Evolutionary conservation across 2,888 invertebrate species (phyloP).

Genomic region (Drosophila nigricruria): DNA sequence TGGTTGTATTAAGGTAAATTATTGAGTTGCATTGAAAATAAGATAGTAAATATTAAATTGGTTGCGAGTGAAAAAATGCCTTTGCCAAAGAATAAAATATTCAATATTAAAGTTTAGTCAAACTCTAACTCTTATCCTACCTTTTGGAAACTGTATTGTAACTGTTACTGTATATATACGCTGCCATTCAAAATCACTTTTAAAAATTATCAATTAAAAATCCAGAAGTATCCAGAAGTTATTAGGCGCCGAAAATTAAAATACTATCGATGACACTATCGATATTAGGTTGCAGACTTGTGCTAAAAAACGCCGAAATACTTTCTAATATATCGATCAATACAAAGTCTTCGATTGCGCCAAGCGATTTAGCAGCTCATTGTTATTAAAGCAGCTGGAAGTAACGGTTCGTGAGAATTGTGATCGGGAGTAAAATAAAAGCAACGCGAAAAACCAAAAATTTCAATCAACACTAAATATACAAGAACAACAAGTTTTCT

Average conservation of each 20-base stretch:
- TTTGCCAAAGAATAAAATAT: neutral
- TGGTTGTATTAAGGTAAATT: too few species aligned
- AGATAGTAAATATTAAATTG: too few species aligned
- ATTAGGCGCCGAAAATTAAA: neutral
- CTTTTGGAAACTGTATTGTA: too few species aligned
- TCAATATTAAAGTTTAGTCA: neutral
- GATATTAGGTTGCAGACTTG: neutral
- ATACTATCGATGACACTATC: neutral
- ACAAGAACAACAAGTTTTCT: neutral
- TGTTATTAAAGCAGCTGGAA: slow-evolving; percentile 33
- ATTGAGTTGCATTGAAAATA: too few species aligned
- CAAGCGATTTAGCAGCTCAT: slow-evolving; percentile 26
- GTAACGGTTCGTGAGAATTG: slow-evolving; percentile 40
- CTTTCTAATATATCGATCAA: slow-evolving; percentile 3
- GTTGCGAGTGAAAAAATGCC: neutral
- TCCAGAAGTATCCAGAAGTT: neutral
- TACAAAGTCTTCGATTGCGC: neutral
- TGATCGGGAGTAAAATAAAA: slow-evolving; percentile 2
- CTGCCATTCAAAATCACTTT: too few species aligned
- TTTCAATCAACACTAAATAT: neutral
- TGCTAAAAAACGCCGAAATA: neutral
- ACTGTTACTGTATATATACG: too few species aligned
- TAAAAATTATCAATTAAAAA: too few species aligned
- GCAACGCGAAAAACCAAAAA: neutral
- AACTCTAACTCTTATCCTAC: too few species aligned